A percentile compares a stretch with the other conserved stretches of the same genome.
phyloP scores from a whole-genome alignment of 2,797 vertebrate genomes.

The Poecilia wingei region DNA sequence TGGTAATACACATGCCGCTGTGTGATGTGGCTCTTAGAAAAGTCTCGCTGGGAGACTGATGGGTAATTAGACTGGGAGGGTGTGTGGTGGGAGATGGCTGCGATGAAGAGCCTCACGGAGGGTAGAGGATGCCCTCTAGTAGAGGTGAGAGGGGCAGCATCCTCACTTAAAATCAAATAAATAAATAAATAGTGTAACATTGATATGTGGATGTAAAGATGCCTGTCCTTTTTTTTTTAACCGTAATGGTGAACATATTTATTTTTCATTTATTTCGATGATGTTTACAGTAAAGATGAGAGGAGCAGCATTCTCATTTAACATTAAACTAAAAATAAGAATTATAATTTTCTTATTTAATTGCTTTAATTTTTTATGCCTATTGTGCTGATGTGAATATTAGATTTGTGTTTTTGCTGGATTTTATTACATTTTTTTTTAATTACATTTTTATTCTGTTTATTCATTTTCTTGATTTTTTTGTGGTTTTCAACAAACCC shows the following conservation, averaged over 20 bases:
- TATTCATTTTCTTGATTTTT: not conserved
- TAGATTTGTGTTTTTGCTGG: not conserved
- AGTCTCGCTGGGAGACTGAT: constrained; percentile 57
- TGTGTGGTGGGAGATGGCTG: constrained; percentile 47
- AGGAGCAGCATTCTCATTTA: not conserved
- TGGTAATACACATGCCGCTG: constrained; percentile 56
- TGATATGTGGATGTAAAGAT: not conserved
- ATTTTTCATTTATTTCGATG: no score
- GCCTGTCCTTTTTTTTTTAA: not conserved
- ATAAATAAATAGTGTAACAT: not conserved
- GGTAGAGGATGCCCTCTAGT: constrained; percentile 84
- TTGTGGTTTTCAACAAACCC: not conserved
- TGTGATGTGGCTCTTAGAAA: constrained; percentile 75
- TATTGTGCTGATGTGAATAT: not conserved
- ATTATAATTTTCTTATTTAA: not conserved
- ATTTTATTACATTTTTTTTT: not conserved
- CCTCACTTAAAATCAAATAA: not conserved
- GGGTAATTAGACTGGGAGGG: constrained; percentile 60
- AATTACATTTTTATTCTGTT: not conserved
- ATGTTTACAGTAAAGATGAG: not conserved
- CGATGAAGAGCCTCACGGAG: constrained; percentile 62
- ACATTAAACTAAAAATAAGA: not conserved
- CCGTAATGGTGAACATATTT: not conserved
- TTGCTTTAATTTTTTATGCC: not conserved
- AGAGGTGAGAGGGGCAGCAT: constrained; percentile 52